Conservation (phyloP, 2,888 invertebrate genomes). For the Trachelus iudaicus region DNA sequence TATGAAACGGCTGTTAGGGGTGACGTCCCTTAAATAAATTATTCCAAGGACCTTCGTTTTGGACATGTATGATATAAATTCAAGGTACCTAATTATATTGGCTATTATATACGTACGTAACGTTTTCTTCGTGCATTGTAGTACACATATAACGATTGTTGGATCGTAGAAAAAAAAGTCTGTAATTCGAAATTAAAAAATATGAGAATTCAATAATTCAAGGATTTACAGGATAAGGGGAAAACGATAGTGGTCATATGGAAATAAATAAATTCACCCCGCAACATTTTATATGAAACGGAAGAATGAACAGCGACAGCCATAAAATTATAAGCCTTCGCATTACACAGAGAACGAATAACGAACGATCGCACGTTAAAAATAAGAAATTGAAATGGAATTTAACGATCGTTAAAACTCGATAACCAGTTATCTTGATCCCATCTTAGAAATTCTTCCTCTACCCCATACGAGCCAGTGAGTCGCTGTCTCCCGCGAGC, state of each 20-base stretch:
- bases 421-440: conserved; percentile 6
- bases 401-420: conserved; percentile 4
- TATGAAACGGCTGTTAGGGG: neutral
- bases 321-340: neutral
- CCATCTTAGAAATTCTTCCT: conserved; percentile 6
- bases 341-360: neutral
- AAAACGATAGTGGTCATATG: neutral
- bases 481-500: neutral
- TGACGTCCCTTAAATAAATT: conserved; percentile 35
- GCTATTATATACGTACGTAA: neutral
- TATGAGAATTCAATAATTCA: neutral
- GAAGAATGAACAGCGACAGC: neutral
- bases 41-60: conserved; percentile 28
- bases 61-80: conserved; percentile 16
- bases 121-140: neutral
- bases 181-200: neutral
- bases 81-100: conserved; percentile 2
- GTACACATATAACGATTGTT: neutral
- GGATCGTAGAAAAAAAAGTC: neutral
- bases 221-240: neutral
- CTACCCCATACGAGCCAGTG: neutral
- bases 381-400: conserved; percentile 7
- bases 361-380: neutral
- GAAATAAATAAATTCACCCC: neutral
- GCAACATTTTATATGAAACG: neutral